A percentile compares a stretch with the other conserved stretches of the same genome.
Evolutionary conservation across 2,797 vertebrate genomes (phyloP).

Genomic region (Scolopax rusticola): DNA sequence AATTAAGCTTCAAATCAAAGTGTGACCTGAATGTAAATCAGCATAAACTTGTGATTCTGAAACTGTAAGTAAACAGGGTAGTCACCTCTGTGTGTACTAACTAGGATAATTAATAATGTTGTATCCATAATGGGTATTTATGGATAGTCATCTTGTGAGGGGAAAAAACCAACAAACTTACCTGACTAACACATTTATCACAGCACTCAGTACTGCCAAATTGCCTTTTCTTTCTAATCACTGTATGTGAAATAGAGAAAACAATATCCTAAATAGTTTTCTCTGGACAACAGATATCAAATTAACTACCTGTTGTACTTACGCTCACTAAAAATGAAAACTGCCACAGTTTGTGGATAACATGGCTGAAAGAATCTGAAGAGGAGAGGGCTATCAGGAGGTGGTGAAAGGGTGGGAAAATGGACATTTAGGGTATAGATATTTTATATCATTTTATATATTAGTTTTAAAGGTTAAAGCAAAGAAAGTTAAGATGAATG

Average conservation of each 20-base stretch:
- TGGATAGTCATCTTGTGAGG: neutral
- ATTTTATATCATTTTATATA: neutral
- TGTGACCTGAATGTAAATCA: neutral
- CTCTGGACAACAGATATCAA: neutral
- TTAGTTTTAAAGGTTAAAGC: neutral
- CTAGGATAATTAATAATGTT: neutral
- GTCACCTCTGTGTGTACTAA: neutral
- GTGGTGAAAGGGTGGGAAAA: neutral
- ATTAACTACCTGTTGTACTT: neutral
- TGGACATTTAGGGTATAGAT: neutral
- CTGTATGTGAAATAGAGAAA: neutral
- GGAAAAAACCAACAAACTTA: neutral
- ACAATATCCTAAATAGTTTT: neutral
- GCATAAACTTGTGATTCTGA: neutral
- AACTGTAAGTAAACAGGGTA: neutral
- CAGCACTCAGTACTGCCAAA: neutral
- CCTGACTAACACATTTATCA: neutral
- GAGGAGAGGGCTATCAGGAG: neutral
- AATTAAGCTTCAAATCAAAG: neutral
- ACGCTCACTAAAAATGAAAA: neutral
- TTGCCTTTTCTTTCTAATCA: neutral
- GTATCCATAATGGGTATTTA: neutral
- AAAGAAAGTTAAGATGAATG: neutral
- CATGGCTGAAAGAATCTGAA: neutral
- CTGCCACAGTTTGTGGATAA: neutral